Conservation (phyloP, 37 sponge, comb jelly and placozoan genomes). For the Amphimedon queenslandica region DNA sequence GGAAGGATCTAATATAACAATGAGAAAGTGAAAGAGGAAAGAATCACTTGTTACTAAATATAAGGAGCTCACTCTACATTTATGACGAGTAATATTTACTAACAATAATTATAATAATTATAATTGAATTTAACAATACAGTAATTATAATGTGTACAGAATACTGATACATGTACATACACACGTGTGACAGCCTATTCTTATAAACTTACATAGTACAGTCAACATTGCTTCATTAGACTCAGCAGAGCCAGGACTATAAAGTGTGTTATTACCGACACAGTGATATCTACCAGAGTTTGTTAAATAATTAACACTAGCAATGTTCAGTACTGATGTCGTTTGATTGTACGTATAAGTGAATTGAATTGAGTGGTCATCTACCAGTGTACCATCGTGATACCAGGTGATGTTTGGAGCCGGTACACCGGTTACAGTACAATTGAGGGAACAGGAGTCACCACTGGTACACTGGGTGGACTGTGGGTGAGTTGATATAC, state of each 20-base stretch:
- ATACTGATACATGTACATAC: too few species aligned
- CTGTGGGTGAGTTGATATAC: background rate
- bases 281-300: background rate
- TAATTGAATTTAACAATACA: too few species aligned
- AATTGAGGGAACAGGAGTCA: background rate
- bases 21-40: too few species aligned
- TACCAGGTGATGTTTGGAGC: conserved; percentile 3
- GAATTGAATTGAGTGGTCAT: background rate
- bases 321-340: background rate
- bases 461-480: background rate
- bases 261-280: background rate
- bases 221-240: background rate
- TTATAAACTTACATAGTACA: background rate
- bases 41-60: too few species aligned
- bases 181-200: too few species aligned
- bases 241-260: background rate
- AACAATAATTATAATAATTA: too few species aligned
- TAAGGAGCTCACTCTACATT: too few species aligned
- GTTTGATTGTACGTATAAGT: background rate
- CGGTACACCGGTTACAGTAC: background rate
- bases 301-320: background rate
- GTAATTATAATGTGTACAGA: too few species aligned
- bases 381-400: background rate
- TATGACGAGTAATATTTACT: too few species aligned
- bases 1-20: too few species aligned